Evolutionary conservation across 2,888 invertebrate genomes (phyloP).

Genomic region (Drymonia ruficornis): DNA sequence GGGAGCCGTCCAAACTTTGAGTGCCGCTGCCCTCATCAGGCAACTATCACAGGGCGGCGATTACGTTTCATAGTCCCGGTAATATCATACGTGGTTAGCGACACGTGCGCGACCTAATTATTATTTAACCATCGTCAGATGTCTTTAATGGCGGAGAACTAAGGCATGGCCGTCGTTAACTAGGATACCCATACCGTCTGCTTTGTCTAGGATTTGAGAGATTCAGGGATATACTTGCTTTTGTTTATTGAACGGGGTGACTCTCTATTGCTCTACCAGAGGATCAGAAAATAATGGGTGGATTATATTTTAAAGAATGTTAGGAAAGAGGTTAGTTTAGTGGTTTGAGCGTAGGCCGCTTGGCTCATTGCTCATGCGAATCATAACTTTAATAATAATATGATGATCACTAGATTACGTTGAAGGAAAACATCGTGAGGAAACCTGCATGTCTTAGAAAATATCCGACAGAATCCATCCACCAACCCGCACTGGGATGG

Average conservation of each 20-base stretch:
- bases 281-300: too few species aligned
- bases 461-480: too few species aligned
- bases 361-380: too few species aligned
- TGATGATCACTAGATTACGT: too few species aligned
- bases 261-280: too few species aligned
- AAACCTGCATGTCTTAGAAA: too few species aligned
- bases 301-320: too few species aligned
- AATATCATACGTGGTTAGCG: slow-evolving; percentile 30
- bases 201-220: neutral
- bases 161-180: slow-evolving; percentile 43
- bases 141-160: slow-evolving; percentile 49
- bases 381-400: too few species aligned
- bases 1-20: slow-evolving; percentile 3
- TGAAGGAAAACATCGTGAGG: too few species aligned
- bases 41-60: slow-evolving; percentile 18
- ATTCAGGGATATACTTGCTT: neutral
- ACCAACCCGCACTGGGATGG: too few species aligned
- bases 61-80: slow-evolving; percentile 37
- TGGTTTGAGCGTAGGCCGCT: too few species aligned
- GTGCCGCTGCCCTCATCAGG: slow-evolving; percentile 5
- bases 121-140: slow-evolving; percentile 55
- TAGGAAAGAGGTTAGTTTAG: too few species aligned
- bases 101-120: slow-evolving; percentile 53
- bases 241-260: neutral
- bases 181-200: slow-evolving; percentile 13